A percentile compares a stretch with the other conserved stretches of the same genome.
phyloP scores from a whole-genome alignment of 37 sponge, comb jelly and placozoan species.

The Ephydatia muelleri region DNA sequence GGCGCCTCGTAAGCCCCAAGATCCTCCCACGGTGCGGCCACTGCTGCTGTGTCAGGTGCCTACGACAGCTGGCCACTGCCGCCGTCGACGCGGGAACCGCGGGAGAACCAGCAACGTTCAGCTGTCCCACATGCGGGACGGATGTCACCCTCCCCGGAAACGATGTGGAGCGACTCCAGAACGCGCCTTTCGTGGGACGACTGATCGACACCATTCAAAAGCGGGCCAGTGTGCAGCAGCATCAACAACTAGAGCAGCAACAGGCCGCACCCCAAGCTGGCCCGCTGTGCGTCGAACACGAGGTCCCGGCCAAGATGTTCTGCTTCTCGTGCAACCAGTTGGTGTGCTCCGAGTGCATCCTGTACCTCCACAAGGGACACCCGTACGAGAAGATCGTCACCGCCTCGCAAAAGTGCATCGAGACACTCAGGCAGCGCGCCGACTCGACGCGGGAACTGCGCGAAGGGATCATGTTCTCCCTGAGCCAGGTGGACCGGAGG shows the following conservation, averaged over 20 bases:
- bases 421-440: not conserved
- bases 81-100: too few relatives aligned
- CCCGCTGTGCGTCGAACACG: constrained; percentile 10
- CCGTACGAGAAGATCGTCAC: constrained; percentile 22
- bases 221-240: not conserved
- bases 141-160: not conserved
- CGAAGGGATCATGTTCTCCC: not conserved
- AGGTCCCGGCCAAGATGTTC: constrained; percentile 27
- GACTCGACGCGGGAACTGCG: not conserved
- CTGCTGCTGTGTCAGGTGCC: constrained; percentile 23
- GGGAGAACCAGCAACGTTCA: not conserved
- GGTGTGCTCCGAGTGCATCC: constrained; percentile 34
- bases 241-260: not conserved
- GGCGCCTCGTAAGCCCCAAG: constrained; percentile 11
- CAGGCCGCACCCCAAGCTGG: not conserved
- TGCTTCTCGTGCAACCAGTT: constrained; percentile 35
- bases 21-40: constrained; percentile 37
- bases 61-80: not conserved
- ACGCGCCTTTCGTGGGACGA: not conserved
- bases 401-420: not conserved
- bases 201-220: not conserved
- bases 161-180: not conserved
- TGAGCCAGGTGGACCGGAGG: not conserved
- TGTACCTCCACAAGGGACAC: constrained; percentile 18
- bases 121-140: not conserved